Evolutionary conservation across 1,140 invertebrate species (phyloP).

Genomic region (Bilobella aurantiaca): DNA sequence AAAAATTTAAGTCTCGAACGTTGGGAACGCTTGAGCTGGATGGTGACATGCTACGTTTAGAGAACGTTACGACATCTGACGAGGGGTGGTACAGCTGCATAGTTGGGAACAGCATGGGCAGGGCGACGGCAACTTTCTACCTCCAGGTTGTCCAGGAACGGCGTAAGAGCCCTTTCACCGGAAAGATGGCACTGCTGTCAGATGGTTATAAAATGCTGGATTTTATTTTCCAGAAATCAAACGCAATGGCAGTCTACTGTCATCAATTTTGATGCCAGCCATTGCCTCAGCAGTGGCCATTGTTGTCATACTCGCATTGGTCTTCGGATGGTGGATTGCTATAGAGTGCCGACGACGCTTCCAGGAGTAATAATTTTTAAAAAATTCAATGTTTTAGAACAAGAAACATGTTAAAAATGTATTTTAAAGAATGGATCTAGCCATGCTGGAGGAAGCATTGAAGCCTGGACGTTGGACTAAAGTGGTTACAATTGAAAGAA

Average conservation of each 20-base stretch:
- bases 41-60: constrained; percentile 59
- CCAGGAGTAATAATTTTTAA: neutral
- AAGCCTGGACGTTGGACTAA: constrained; percentile 56
- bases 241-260: neutral
- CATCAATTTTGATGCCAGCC: constrained; percentile 38
- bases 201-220: neutral
- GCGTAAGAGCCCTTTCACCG: constrained; percentile 40
- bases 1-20: constrained; percentile 16
- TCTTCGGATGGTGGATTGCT: neutral
- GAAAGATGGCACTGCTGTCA: constrained; percentile 48
- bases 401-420: neutral
- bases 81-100: constrained; percentile 89
- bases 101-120: constrained; percentile 68
- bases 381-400: neutral
- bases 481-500: constrained; percentile 72
- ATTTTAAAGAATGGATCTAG: neutral
- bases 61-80: constrained; percentile 72
- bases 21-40: constrained; percentile 37
- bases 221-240: neutral
- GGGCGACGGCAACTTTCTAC: constrained; percentile 65
- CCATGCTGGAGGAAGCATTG: constrained; percentile 50
- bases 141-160: constrained; percentile 50
- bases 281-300: neutral
- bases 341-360: neutral
- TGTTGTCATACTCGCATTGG: neutral